A percentile compares a stretch with the other conserved stretches of the same genome.
Evolutionary conservation across 1,140 invertebrate genomes (phyloP).

Genomic region (Stenopsyche tienmushanensis): DNA sequence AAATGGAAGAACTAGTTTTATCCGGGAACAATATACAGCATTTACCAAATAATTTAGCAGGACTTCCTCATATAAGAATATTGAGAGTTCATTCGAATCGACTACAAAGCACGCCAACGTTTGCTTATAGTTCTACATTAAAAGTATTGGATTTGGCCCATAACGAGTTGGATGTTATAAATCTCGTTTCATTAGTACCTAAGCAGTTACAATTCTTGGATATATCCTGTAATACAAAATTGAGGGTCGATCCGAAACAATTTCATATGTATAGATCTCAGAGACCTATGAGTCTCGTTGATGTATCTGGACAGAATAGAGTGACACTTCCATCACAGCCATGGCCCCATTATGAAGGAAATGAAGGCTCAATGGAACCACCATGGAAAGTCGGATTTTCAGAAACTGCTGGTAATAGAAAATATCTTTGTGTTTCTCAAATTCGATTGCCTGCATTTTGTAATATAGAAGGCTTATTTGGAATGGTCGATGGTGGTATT

Average conservation of each 20-base stretch:
- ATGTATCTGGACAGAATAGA: slow-evolving; percentile 76
- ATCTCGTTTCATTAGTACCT: slow-evolving; percentile 72
- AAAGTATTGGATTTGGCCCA: slow-evolving; percentile 83
- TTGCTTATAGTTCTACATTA: slow-evolving; percentile 70
- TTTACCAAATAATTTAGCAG: slow-evolving; percentile 74
- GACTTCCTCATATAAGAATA: slow-evolving; percentile 69
- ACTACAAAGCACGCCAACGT: slow-evolving; percentile 70
- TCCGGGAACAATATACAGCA: slow-evolving; percentile 78
- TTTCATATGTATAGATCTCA: slow-evolving; percentile 76
- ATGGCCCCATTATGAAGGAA: slow-evolving; percentile 60
- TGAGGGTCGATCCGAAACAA: slow-evolving; percentile 79
- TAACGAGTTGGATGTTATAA: slow-evolving; percentile 77
- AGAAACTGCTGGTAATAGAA: slow-evolving; percentile 73
- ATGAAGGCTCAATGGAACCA: slow-evolving; percentile 59
- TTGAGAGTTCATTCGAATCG: slow-evolving; percentile 81
- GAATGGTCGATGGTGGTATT: slow-evolving; percentile 76
- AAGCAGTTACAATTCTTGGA: slow-evolving; percentile 82
- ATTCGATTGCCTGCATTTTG: slow-evolving; percentile 74
- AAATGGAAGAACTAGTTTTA: slow-evolving; percentile 78
- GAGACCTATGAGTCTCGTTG: slow-evolving; percentile 76
- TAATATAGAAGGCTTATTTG: slow-evolving; percentile 76
- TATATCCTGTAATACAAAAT: slow-evolving; percentile 76
- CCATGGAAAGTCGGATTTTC: slow-evolving; percentile 82
- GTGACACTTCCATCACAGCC: slow-evolving; percentile 64
- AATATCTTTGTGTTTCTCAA: slow-evolving; percentile 74